These are phyloP conservation scores for Buphagus erythrorhynchus DNA, from an alignment of 2,797 vertebrate genomes.

Conservation along the genomic window DNA sequence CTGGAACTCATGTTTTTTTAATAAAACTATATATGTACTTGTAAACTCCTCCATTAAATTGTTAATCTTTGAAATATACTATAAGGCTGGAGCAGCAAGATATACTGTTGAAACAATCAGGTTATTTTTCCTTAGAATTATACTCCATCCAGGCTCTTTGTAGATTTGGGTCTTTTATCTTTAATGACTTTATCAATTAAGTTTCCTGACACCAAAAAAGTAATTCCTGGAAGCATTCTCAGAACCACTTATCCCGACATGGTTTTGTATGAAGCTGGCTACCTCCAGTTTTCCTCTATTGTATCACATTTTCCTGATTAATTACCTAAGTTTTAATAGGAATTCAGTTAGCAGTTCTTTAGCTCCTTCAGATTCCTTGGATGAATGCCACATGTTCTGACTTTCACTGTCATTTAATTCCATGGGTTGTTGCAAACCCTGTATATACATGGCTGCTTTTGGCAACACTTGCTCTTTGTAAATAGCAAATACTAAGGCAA, in stretches of 20 bases:
- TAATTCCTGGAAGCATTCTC: constrained; percentile 18
- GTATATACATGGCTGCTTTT: background rate
- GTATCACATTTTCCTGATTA: constrained; percentile 39
- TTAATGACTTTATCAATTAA: background rate
- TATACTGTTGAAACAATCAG: background rate
- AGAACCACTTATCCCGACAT: background rate
- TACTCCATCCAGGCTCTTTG: background rate
- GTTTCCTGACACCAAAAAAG: background rate
- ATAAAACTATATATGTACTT: background rate
- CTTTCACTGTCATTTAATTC: constrained; percentile 15
- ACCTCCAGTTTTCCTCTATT: background rate
- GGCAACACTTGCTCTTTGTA: background rate
- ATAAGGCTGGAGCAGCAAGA: background rate
- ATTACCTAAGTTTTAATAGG: constrained; percentile 17
- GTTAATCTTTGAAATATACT: background rate
- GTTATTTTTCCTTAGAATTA: background rate
- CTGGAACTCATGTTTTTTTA: background rate
- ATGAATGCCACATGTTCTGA: background rate
- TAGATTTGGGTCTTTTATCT: background rate
- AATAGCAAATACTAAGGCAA: background rate
- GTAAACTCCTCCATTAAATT: background rate
- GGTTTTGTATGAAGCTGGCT: background rate
- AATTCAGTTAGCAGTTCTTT: background rate
- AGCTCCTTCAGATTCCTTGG: constrained; percentile 38
- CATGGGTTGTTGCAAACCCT: background rate